Base-by-base conservation (phyloP, 2,888 invertebrate species). In the Portevinia maculata region DNA sequence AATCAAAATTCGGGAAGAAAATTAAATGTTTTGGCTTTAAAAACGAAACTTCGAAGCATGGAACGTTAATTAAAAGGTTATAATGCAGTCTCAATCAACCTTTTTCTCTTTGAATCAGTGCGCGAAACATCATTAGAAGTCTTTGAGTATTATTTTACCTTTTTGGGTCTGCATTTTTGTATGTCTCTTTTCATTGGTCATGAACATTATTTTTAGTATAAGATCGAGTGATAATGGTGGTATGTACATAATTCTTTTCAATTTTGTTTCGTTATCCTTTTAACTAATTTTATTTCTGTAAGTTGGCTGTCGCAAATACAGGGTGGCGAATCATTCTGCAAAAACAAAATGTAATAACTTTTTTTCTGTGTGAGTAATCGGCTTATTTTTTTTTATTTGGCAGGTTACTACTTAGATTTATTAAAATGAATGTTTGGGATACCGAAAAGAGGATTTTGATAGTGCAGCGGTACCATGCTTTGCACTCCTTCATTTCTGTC, bases 271-370 rank as follows among this genome's bases (percentile, higher is more conserved):
- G 41, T 67, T 59, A 60, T 59, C 59, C 41, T 37, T 44, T 50
- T 67, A 52, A 59, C 52, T 59, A 53, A 59, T 75, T 62, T 28
- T 62, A 62, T 62, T 67, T 64, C 48, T 55, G 73, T 15, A 73
- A 73, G 64, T 64, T 46, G 24, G 21, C 55, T 46, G 62, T 71
- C 53, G 53, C 39, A 52, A 67, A 74, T 65, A 59, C 32, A n/a
- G n/a, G n/a, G 19, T 44, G 19, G 2, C 5, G 24, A 24, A 34
- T 13, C 32, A 65, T 59, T 74, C 41, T 8, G 50, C 41, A 28
- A 59, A 24, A 15, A 17, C 59, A 67, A n/a, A n/a, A n/a, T n/a
- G n/a, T n/a, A n/a, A n/a, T n/a, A n/a, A n/a, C n/a, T n/a, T n/a
- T n/a, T n/a, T n/a, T n/a, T n/a, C n/a, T n/a, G n/a, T n/a, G n/a